Evolutionary conservation across 2,888 invertebrate species (phyloP), one percentile per base, ranked within the genome.

Genomic region (Zygothrica quintamaculata): DNA sequence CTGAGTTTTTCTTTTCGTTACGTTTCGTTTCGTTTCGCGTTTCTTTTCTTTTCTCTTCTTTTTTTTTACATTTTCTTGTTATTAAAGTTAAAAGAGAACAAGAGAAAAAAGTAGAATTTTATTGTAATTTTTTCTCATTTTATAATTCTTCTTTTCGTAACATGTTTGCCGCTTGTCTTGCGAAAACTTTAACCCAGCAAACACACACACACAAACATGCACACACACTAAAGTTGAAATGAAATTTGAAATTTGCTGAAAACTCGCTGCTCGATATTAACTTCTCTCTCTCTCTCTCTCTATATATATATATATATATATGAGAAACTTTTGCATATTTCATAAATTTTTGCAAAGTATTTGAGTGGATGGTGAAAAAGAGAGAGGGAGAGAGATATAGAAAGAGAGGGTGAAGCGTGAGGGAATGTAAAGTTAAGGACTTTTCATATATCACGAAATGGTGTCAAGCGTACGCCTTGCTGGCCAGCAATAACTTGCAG

Each of bases 391-490:
- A 22, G n/a, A n/a, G 39, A 7, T 34, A 11, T n/a, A n/a, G n/a
- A n/a, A n/a, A n/a, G 2, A 5, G 18, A 22, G 18, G 18, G 18
- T 3, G 2, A 5, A 5, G 5, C 3, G 5, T 22, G 18, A 22
- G 18, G 18, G 5, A 5, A 5, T 5, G 5, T 22, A 22, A 22
- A 22, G 12, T n/a, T n/a, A n/a, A n/a, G 11, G 16, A 31, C 9
- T 48, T 42, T 60, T 57, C 80, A 71, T 79, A 73, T 82, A 75
- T 82, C 67, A 71, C 37, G 47, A 74, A 74, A 67, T 62, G 71
- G 72, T 74, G 75, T 79, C 82, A 70, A 85, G 84, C 86, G 79
- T 74, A 79, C 74, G 76, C 86, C 84, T 57, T 51, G 65, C 75
- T 65, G 79, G 52, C 59, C 76, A 61, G 64, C 60, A n/a, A n/a